A percentile compares a stretch with the other conserved stretches of the same genome.
Conservation (phyloP, 2,113 vertebrate genomes). For the Uropsilus gracilis region DNA sequence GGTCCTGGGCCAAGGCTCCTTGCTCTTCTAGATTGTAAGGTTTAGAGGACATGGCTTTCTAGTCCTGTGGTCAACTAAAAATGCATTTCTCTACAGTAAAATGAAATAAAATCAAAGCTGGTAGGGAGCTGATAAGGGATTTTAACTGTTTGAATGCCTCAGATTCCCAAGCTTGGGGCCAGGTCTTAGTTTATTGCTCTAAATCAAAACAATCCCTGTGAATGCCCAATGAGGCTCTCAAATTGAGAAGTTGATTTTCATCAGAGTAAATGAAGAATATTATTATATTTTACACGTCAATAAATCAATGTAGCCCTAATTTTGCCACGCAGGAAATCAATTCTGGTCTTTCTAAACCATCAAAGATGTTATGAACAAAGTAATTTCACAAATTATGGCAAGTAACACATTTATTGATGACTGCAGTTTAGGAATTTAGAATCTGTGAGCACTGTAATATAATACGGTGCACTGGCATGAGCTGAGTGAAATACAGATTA, state of each 20-base stretch:
- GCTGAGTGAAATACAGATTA: slow-evolving; percentile 88
- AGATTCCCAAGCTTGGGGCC: not conserved
- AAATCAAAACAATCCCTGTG: slow-evolving; percentile 82
- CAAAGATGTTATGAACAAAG: slow-evolving; percentile 90
- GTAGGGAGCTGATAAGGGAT: slow-evolving; percentile 69
- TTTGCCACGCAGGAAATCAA: slow-evolving; percentile 88
- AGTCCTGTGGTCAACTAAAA: slow-evolving; percentile 75
- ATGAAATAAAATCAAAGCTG: slow-evolving; percentile 65
- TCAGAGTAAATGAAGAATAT: slow-evolving; percentile 87
- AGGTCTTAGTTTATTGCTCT: slow-evolving; percentile 67
- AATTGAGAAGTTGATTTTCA: slow-evolving; percentile 87
- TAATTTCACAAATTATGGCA: slow-evolving; percentile 89
- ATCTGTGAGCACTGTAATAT: slow-evolving; percentile 84
- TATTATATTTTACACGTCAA: slow-evolving; percentile 86
- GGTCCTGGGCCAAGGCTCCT: not conserved
- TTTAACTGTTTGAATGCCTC: slow-evolving; percentile 80
- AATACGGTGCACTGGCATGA: slow-evolving; percentile 80
- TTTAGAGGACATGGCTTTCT: not conserved
- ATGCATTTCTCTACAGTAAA: slow-evolving; percentile 47
- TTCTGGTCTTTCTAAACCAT: slow-evolving; percentile 87
- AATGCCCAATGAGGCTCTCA: slow-evolving; percentile 80
- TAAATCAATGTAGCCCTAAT: slow-evolving; percentile 89
- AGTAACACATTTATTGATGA: slow-evolving; percentile 90
- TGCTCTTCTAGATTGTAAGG: slow-evolving; percentile 2
- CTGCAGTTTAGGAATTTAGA: slow-evolving; percentile 87